Evolutionary conservation across 2,888 invertebrate genomes (phyloP), one percentile per base, ranked within the genome.

Genomic region (Eupithecia pulchellata): DNA sequence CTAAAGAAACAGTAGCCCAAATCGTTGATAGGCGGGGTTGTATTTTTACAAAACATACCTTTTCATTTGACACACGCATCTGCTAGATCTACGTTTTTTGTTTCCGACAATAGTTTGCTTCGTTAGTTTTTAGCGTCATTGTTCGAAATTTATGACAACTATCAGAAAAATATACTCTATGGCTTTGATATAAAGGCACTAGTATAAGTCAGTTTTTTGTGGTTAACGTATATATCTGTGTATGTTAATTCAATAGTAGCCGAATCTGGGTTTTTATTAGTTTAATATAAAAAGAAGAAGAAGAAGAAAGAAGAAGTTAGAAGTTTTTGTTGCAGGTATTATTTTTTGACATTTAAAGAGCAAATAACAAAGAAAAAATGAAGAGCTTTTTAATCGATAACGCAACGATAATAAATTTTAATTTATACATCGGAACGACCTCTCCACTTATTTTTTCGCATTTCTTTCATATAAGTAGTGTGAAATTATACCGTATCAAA

Each of bases 21-120:
- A 30, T 3, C 30, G 58, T 9, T n/a, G 9, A 4, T 25, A 52
- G 1, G 32, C 9, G 17, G 32, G 20, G 34, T 34, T 20, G 34
- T 20, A 34, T n/a, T 30, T 29, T 11, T 32, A 20, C 32, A 60
- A 32, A 20, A 60, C 34, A 60, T n/a, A 42, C 60, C 60, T 32
- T 58, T 32, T 60, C 34, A 60, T 34, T 60, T 60, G 60, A 30
- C n/a, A 6, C 60, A 20, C 32, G 17, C 60, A 60, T 60, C 60
- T 60, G 60, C 60, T 60, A 20, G 9, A 9, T n/a, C 29, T 60
- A 60, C 11, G 20, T 20, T 60, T 60, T 60, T 60, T 58, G 58
- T 58, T 29, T 2, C 58, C n/a, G 8, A 30, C 58, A 58, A 58
- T 30, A 17, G 17, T 30, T 58, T 30, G n/a, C 8, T 57, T 57